Evolutionary conservation across 2,113 vertebrate species (phyloP).

Genomic region (Abramis brama): DNA sequence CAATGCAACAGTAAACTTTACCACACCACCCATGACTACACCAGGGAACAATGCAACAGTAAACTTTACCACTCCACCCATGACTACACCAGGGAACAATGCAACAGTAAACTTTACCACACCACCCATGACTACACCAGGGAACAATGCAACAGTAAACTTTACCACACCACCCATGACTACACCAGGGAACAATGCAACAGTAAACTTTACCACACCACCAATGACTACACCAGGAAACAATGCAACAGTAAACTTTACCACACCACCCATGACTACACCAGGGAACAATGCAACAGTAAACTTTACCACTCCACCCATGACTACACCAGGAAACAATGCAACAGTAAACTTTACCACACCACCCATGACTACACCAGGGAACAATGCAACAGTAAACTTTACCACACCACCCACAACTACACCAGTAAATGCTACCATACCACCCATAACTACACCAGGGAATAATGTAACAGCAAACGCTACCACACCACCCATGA

Average conservation of each 20-base stretch:
- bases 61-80: background rate
- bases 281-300: background rate
- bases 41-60: background rate
- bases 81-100: background rate
- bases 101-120: background rate
- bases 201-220: background rate
- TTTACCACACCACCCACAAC: background rate
- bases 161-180: slow-evolving; percentile 1
- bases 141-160: background rate
- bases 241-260: background rate
- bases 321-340: background rate
- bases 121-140: background rate
- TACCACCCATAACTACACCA: background rate
- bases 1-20: background rate
- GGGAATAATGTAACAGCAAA: background rate
- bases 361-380: background rate
- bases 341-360: background rate
- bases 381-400: background rate
- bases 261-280: slow-evolving; percentile 1
- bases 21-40: background rate
- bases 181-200: background rate
- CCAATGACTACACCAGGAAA: background rate
- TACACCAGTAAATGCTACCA: background rate
- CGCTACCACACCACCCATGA: background rate
- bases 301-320: background rate